These are phyloP conservation scores for Apodemia hepburni DNA, from an alignment of 2,888 invertebrate species.

Conservation along the genomic window DNA sequence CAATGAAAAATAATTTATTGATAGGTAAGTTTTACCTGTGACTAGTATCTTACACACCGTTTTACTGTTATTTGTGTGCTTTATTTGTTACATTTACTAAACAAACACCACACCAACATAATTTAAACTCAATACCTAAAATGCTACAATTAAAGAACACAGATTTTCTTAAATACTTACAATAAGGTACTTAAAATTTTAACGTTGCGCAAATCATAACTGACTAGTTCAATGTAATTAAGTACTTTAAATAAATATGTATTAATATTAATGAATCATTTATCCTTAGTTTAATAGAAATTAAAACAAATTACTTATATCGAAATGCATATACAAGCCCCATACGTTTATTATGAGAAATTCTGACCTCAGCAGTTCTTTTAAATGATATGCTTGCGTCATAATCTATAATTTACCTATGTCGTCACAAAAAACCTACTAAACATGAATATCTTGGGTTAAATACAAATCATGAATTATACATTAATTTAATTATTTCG, in stretches of 20 bases:
- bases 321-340: conserved; percentile 70
- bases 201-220: conserved; percentile 79
- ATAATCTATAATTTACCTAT: conserved; percentile 69
- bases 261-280: conserved; percentile 73
- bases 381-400: conserved; percentile 67
- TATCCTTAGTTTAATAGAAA: conserved; percentile 70
- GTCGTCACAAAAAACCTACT: conserved; percentile 50
- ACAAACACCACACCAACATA: conserved; percentile 78
- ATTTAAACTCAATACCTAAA: conserved; percentile 71
- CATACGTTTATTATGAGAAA: conserved; percentile 47
- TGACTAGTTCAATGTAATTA: conserved; percentile 80
- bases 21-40: conserved; percentile 66
- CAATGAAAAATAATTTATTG: conserved; percentile 29
- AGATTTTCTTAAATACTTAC: conserved; percentile 67
- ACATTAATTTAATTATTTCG: conserved; percentile 52
- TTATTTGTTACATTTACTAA: conserved; percentile 55
- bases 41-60: conserved; percentile 70
- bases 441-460: conserved; percentile 54
- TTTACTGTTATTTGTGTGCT: conserved; percentile 55
- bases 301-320: conserved; percentile 47
- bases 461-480: conserved; percentile 59
- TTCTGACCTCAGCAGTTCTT: conserved; percentile 50
- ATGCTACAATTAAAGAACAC: conserved; percentile 72
- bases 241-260: conserved; percentile 79
- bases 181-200: conserved; percentile 64